Percentiles rank a stretch among this genome's conserved stretches.
Evolutionary conservation across 2,797 vertebrate species (phyloP).

Genomic region (Melopsittacus undulatus): DNA sequence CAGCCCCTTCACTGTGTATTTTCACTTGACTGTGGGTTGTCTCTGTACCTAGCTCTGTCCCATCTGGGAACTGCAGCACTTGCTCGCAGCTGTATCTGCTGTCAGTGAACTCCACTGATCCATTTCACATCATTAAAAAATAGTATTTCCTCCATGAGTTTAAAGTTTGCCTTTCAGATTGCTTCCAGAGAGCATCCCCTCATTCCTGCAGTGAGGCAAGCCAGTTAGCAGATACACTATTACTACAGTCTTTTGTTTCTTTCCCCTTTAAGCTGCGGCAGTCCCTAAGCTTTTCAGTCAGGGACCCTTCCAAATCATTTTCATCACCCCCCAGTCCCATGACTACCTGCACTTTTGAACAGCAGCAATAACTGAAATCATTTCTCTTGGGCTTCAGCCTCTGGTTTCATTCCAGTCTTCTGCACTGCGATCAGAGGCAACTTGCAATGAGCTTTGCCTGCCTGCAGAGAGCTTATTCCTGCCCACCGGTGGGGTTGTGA

Average conservation of each 20-base stretch:
- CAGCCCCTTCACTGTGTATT: not conserved
- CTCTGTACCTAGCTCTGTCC: not conserved
- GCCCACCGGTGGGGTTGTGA: not conserved
- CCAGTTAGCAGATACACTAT: not conserved
- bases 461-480: not conserved
- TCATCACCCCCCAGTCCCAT: not conserved
- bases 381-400: not conserved
- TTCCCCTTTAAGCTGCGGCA: not conserved
- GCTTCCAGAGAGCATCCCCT: not conserved
- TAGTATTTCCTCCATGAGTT: not conserved
- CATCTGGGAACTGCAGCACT: not conserved
- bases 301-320: not conserved
- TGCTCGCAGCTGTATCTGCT: not conserved
- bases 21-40: not conserved
- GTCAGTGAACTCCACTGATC: not conserved
- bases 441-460: not conserved
- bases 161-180: not conserved
- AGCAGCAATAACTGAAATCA: not conserved
- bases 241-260: not conserved
- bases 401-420: not conserved
- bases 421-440: not conserved
- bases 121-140: not conserved
- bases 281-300: not conserved
- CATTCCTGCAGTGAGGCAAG: not conserved
- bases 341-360: not conserved